These are phyloP conservation scores for Triplophysa siluroides DNA, from an alignment of 2,113 vertebrate species.

Conservation along the genomic window DNA sequence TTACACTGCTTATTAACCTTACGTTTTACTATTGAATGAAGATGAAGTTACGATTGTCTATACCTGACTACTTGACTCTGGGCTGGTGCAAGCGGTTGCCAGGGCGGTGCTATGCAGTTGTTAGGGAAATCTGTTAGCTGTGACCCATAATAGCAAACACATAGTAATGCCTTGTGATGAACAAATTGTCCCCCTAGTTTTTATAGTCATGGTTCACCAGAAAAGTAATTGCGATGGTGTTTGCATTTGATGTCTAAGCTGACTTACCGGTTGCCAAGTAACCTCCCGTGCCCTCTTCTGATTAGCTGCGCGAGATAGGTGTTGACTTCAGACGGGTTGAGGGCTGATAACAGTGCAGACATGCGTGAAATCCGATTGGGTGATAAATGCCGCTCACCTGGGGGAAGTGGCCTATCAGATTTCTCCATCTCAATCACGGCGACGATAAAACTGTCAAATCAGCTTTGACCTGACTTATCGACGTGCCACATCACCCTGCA, in stretches of 20 bases:
- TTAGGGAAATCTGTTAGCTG: too few relatives aligned
- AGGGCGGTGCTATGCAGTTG: too few relatives aligned
- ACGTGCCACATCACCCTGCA: conserved; percentile 52
- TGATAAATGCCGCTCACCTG: conserved; percentile 68
- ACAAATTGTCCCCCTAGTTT: not conserved
- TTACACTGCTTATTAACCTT: too few relatives aligned
- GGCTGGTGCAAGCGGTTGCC: too few relatives aligned
- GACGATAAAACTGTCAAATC: conserved; percentile 68
- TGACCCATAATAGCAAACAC: too few relatives aligned
- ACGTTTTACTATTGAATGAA: too few relatives aligned
- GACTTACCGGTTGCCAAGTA: conserved; percentile 6
- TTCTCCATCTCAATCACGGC: conserved; percentile 58
- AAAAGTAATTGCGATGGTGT: conserved; percentile 4
- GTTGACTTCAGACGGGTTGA: conserved; percentile 50
- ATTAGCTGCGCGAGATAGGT: conserved; percentile 38
- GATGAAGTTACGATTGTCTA: too few relatives aligned
- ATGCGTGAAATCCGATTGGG: conserved; percentile 66
- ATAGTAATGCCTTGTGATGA: too few relatives aligned
- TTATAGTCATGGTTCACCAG: not conserved
- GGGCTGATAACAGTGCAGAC: conserved; percentile 67
- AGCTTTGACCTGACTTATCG: conserved; percentile 62
- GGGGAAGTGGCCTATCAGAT: conserved; percentile 66
- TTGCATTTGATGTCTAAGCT: conserved; percentile 40
- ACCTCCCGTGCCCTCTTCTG: conserved; percentile 8
- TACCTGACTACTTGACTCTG: too few relatives aligned